Conservation (phyloP, 1,140 invertebrate genomes). For the Carposina sasakii region DNA sequence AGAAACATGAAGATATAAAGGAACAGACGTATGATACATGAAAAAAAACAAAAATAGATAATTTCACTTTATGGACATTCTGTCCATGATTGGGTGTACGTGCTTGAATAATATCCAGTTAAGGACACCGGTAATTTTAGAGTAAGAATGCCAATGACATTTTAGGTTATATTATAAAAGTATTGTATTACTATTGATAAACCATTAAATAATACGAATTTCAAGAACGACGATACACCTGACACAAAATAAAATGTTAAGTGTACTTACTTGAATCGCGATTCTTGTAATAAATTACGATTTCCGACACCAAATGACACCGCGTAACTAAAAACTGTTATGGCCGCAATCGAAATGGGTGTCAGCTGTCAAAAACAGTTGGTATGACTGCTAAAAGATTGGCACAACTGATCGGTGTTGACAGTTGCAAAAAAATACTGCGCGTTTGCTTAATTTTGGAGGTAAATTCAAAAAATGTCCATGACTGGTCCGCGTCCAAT, state of each 20-base stretch:
- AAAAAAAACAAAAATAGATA: slow-evolving; percentile 19
- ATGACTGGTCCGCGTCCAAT: slow-evolving; percentile 20
- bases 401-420: slow-evolving; percentile 15
- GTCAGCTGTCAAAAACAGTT: slow-evolving; percentile 15
- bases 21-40: slow-evolving; percentile 16
- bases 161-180: slow-evolving; percentile 18
- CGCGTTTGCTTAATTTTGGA: slow-evolving; percentile 19
- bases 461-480: slow-evolving; percentile 19
- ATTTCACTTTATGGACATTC: slow-evolving; percentile 22
- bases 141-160: slow-evolving; percentile 16
- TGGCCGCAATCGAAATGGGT: slow-evolving; percentile 14
- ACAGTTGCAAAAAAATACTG: slow-evolving; percentile 15
- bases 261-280: slow-evolving; percentile 16
- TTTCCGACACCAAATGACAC: slow-evolving; percentile 14
- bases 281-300: slow-evolving; percentile 18
- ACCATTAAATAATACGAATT: slow-evolving; percentile 19
- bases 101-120: slow-evolving; percentile 24
- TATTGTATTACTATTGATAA: slow-evolving; percentile 21
- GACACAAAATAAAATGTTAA: slow-evolving; percentile 15
- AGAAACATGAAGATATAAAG: slow-evolving; percentile 19
- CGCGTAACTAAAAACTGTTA: slow-evolving; percentile 12
- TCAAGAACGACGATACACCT: slow-evolving; percentile 16
- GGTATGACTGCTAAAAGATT: slow-evolving; percentile 17
- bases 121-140: slow-evolving; percentile 16
- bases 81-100: slow-evolving; percentile 21